These are phyloP conservation scores for Regulus satrapa DNA, from an alignment of 2,113 vertebrate genomes.

Conservation along the genomic window DNA sequence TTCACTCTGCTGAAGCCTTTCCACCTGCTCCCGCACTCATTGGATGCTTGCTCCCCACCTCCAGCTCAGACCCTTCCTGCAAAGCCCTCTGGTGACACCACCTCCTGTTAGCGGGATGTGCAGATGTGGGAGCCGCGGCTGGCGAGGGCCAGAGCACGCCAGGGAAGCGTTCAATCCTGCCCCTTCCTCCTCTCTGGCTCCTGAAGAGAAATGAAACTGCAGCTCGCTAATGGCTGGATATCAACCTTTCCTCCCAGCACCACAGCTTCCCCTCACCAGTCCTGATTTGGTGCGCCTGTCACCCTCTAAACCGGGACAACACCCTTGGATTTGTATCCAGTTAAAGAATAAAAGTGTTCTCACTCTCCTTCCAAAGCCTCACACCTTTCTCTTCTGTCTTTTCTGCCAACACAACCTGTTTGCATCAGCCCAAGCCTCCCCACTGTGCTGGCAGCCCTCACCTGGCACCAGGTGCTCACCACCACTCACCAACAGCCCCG, in stretches of 20 bases:
- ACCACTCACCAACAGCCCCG: background rate
- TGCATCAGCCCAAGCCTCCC: background rate
- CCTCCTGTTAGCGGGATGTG: background rate
- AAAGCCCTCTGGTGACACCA: background rate
- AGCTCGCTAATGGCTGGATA: background rate
- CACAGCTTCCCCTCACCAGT: background rate
- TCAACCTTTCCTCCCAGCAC: background rate
- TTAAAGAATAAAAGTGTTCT: background rate
- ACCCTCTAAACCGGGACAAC: background rate
- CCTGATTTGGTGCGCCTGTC: background rate
- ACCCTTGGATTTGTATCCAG: background rate
- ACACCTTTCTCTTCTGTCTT: background rate
- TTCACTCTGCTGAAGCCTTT: background rate
- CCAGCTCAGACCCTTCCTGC: background rate
- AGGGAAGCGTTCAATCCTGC: background rate
- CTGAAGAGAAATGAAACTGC: background rate
- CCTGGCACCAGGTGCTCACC: background rate
- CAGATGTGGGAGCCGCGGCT: background rate
- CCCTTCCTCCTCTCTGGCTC: background rate
- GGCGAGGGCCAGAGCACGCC: background rate
- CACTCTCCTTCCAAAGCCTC: background rate
- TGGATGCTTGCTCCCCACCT: conserved; percentile 10
- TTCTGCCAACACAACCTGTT: background rate
- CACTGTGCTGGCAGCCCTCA: background rate
- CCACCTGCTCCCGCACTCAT: conserved; percentile 18